Evolutionary conservation across 2,888 invertebrate species (phyloP).

Genomic region (Sarcophaga subvicina): DNA sequence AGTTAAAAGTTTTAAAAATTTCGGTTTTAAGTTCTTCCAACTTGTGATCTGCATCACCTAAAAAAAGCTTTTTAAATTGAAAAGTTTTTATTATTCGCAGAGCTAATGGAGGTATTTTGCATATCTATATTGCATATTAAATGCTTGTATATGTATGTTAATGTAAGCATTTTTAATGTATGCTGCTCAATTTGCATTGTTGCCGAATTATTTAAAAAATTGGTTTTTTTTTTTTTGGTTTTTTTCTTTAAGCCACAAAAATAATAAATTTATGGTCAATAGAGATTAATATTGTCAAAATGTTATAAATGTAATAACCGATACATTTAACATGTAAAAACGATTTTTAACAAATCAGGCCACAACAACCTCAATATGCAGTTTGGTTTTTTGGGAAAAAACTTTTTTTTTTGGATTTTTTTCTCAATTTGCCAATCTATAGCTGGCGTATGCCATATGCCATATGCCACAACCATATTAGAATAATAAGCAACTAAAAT

Average conservation of each 20-base stretch:
- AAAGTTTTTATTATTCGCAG: too few relatives aligned
- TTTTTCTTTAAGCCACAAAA: constrained; percentile 37
- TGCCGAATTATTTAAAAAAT: background rate
- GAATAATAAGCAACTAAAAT: constrained; percentile 41
- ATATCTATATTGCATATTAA: too few relatives aligned
- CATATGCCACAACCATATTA: constrained; percentile 22
- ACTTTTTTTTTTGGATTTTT: background rate
- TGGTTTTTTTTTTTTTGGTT: background rate
- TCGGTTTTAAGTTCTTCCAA: too few relatives aligned
- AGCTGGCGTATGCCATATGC: background rate
- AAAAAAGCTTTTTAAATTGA: too few relatives aligned
- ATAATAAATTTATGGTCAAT: constrained; percentile 54
- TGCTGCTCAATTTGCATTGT: background rate
- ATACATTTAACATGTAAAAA: constrained; percentile 29
- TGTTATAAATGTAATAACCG: constrained; percentile 43
- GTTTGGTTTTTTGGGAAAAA: background rate
- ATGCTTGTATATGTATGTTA: too few relatives aligned
- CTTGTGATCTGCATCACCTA: too few relatives aligned
- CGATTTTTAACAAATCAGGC: constrained; percentile 12
- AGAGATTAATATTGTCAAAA: constrained; percentile 58
- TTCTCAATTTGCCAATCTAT: background rate
- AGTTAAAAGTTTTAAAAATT: too few relatives aligned
- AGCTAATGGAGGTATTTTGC: too few relatives aligned
- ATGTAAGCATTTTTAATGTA: too few relatives aligned
- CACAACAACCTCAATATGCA: background rate